phyloP scores from a whole-genome alignment of 2,888 invertebrate genomes.

The Ferdinandea cuprea region DNA sequence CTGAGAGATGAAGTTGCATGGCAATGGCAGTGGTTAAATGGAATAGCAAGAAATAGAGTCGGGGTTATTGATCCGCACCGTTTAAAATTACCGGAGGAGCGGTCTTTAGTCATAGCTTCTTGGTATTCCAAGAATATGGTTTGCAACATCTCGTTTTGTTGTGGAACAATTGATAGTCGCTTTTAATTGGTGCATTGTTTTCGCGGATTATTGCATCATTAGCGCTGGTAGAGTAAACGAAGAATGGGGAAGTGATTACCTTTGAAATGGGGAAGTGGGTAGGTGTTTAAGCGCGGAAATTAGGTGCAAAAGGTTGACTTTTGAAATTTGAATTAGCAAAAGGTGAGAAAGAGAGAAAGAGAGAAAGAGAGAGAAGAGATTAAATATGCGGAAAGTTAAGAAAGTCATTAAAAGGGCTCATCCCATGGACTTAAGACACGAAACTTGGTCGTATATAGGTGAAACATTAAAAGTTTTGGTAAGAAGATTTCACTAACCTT shows the following conservation, averaged over 20 bases:
- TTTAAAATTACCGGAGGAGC: background rate
- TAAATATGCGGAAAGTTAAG: no score
- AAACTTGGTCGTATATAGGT: no score
- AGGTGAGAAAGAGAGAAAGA: no score
- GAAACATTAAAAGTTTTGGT: no score
- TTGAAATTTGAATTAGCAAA: no score
- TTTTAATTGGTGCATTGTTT: slow-evolving; percentile 3
- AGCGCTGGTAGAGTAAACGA: background rate
- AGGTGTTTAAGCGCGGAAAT: background rate
- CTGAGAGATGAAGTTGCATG: slow-evolving; percentile 4
- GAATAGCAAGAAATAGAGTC: slow-evolving; percentile 34
- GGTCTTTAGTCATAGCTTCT: background rate
- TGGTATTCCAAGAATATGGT: background rate
- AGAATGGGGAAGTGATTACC: slow-evolving; percentile 1
- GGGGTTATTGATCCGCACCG: slow-evolving; percentile 64
- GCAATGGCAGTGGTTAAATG: slow-evolving; percentile 60
- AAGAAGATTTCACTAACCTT: no score
- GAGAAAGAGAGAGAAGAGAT: no score
- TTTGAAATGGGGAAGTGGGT: background rate
- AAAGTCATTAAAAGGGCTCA: no score
- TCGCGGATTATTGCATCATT: background rate
- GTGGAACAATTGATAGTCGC: background rate
- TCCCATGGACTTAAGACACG: no score
- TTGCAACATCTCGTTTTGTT: background rate
- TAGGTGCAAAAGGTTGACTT: no score